Percentiles rank a stretch among this genome's conserved stretches.
Conservation (phyloP, 2,797 vertebrate genomes). For the Pangasius krempfi region DNA sequence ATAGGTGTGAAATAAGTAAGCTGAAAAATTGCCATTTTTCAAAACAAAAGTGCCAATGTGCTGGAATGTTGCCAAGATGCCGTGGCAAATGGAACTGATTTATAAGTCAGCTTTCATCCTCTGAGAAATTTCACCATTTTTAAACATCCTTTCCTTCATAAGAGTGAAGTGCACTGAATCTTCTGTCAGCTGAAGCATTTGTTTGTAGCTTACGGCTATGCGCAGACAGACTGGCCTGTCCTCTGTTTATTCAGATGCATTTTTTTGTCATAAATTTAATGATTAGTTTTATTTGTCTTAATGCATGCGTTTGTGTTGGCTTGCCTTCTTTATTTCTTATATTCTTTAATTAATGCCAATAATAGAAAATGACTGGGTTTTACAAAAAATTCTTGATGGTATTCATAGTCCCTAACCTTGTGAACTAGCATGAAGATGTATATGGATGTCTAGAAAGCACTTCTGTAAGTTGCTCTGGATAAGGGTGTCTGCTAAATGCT, state of each 20-base stretch:
- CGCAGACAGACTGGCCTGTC: background rate
- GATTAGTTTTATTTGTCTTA: background rate
- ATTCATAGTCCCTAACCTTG: background rate
- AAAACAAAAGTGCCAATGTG: background rate
- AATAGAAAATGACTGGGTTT: background rate
- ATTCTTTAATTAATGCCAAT: background rate
- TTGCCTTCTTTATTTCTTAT: background rate
- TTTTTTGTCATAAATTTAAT: background rate
- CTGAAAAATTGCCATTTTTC: background rate
- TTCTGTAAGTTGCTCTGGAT: background rate
- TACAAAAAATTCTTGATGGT: background rate
- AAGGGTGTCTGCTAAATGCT: background rate
- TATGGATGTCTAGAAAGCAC: background rate
- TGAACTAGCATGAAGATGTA: background rate
- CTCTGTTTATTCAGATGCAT: background rate
- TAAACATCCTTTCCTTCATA: background rate
- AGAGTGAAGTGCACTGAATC: background rate
- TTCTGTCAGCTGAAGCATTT: background rate
- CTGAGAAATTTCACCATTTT: background rate
- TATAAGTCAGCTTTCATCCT: background rate
- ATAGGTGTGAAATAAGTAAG: background rate
- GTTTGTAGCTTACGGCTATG: background rate
- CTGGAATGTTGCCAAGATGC: background rate
- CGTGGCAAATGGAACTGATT: background rate
- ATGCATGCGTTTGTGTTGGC: background rate